These are phyloP conservation scores for Pseudomyrmex concolor DNA, from an alignment of 1,140 invertebrate species.

Conservation along the genomic window DNA sequence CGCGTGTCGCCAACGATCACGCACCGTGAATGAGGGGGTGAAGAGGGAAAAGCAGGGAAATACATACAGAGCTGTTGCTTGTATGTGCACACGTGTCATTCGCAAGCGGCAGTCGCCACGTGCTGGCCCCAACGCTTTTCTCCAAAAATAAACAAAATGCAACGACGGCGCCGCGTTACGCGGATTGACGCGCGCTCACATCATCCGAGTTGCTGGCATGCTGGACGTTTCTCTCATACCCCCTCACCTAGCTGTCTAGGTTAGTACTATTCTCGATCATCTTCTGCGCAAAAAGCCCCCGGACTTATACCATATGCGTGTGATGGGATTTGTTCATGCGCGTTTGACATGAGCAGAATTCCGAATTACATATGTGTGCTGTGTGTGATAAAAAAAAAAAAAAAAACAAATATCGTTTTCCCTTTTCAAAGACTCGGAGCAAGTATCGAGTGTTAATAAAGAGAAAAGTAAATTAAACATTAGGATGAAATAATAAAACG, in stretches of 20 bases:
- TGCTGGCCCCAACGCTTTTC: constrained; percentile 65
- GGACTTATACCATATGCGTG: constrained; percentile 49
- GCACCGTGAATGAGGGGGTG: constrained; percentile 59
- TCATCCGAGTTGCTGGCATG: constrained; percentile 54
- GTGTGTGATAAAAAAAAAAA: too few species aligned
- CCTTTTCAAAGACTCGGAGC: neutral
- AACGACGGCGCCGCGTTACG: constrained; percentile 55
- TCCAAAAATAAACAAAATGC: constrained; percentile 71
- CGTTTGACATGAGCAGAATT: constrained; percentile 7
- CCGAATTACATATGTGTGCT: neutral
- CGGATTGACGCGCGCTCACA: constrained; percentile 72
- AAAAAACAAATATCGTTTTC: neutral
- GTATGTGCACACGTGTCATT: constrained; percentile 72
- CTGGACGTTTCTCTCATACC: constrained; percentile 9
- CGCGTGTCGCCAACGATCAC: constrained; percentile 54
- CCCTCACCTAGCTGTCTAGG: neutral
- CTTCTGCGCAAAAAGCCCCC: constrained; percentile 16
- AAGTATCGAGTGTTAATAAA: neutral
- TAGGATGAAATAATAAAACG: neutral
- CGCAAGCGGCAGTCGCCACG: constrained; percentile 69
- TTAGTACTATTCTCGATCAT: neutral
- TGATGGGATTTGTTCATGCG: constrained; percentile 63
- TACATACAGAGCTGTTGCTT: constrained; percentile 10
- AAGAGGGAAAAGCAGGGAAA: neutral
- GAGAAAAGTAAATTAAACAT: constrained; percentile 26